Percentiles rank a stretch among this genome's conserved stretches.
Conservation (phyloP, 2,797 vertebrate genomes). For the Podarcis siculus region DNA sequence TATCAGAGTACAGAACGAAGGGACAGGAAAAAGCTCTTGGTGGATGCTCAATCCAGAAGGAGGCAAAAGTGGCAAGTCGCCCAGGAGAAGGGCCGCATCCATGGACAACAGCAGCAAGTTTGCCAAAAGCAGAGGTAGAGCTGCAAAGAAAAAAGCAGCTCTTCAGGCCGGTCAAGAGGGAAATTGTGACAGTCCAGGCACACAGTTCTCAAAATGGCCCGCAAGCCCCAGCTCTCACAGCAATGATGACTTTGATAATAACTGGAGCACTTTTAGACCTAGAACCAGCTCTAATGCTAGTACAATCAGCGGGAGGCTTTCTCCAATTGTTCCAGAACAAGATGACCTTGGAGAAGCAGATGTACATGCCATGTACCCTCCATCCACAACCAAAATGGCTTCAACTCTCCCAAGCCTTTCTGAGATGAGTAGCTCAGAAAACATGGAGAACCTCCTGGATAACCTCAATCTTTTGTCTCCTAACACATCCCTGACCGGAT, state of each 20-base stretch:
- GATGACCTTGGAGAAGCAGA: slow-evolving; percentile 93
- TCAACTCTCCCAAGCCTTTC: slow-evolving; percentile 95
- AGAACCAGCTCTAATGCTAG: slow-evolving; percentile 97
- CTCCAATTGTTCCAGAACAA: slow-evolving; percentile 95
- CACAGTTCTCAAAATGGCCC: slow-evolving; percentile 96
- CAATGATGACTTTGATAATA: slow-evolving; percentile 94
- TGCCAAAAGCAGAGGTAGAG: slow-evolving; percentile 94
- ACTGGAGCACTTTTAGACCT: slow-evolving; percentile 94
- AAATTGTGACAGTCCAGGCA: slow-evolving; percentile 90
- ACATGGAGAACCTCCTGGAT: slow-evolving; percentile 98
- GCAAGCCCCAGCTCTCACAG: slow-evolving; percentile 98
- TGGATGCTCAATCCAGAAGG: slow-evolving; percentile 99
- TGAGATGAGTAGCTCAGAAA: slow-evolving; percentile 94
- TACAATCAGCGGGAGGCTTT: slow-evolving; percentile 93
- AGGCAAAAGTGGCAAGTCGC: slow-evolving; percentile 97
- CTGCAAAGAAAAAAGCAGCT: slow-evolving; percentile 97
- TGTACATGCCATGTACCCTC: slow-evolving; percentile 91
- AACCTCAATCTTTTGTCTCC: slow-evolving; percentile 97
- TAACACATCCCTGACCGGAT: slow-evolving; percentile 86
- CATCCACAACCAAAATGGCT: slow-evolving; percentile 91
- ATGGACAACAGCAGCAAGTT: slow-evolving; percentile 99
- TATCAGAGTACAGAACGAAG: slow-evolving; percentile 96
- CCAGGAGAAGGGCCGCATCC: slow-evolving; percentile 92
- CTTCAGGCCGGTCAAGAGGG: slow-evolving; percentile 92
- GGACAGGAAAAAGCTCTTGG: slow-evolving; percentile 99